Evolutionary conservation across 37 sponge, comb jelly and placozoan species (phyloP).

Genomic region (Haliclona indistincta): DNA sequence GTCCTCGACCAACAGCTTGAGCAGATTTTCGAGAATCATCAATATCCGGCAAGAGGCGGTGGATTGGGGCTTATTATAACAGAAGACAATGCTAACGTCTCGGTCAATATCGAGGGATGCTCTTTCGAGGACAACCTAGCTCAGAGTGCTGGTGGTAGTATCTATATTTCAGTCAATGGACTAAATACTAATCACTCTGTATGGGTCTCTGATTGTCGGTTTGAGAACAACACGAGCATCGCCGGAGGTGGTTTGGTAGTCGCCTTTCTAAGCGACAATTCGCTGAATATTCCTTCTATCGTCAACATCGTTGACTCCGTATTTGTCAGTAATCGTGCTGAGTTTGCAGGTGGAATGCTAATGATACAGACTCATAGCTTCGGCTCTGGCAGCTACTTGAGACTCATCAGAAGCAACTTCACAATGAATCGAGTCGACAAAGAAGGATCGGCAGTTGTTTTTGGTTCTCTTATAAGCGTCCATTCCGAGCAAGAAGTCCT

Average conservation of each 20-base stretch:
- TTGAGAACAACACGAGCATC: conserved; percentile 15
- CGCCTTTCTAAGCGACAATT: not conserved
- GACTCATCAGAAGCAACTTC: conserved; percentile 11
- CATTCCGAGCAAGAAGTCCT: conserved; percentile 11
- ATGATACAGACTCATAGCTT: not conserved
- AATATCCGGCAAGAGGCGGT: conserved; percentile 60
- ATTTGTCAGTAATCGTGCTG: conserved; percentile 36
- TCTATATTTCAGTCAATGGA: conserved; percentile 29
- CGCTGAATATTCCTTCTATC: not conserved
- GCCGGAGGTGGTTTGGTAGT: conserved; percentile 32
- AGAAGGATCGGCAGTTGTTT: conserved; percentile 42
- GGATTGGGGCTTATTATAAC: conserved; percentile 34
- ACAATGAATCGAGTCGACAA: conserved; percentile 9
- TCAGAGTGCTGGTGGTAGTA: conserved; percentile 39
- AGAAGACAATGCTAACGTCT: conserved; percentile 1
- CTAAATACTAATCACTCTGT: conserved; percentile 10
- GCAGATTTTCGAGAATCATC: conserved; percentile 16
- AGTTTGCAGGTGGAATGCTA: not conserved
- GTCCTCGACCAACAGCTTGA: conserved; percentile 1
- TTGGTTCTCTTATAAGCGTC: conserved; percentile 38
- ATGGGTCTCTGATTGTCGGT: conserved; percentile 9
- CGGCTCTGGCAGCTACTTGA: not conserved
- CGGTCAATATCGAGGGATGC: conserved; percentile 4
- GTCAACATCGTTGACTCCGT: not conserved
- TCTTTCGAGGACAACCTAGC: conserved; percentile 43